These are phyloP conservation scores for Phanerotoma sp. DNA, from an alignment of 2,888 invertebrate genomes.

Conservation along the genomic window DNA sequence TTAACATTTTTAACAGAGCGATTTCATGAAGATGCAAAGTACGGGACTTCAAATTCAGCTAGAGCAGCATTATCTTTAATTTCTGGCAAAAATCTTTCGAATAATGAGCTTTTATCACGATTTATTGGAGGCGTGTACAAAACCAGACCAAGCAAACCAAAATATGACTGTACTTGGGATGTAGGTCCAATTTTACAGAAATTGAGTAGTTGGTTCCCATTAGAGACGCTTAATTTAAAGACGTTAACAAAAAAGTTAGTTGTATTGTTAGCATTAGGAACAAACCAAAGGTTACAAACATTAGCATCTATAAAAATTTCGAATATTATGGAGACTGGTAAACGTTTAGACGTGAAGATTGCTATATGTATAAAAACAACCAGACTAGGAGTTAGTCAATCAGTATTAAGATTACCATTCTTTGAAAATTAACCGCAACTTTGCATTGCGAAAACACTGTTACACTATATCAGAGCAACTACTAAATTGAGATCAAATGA, in stretches of 20 bases:
- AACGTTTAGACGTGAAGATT: constrained; percentile 24
- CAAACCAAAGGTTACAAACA: constrained; percentile 26
- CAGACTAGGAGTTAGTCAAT: constrained; percentile 15
- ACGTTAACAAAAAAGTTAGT: constrained; percentile 23
- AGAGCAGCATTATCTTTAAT: constrained; percentile 30
- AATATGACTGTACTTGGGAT: not conserved
- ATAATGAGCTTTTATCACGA: not conserved
- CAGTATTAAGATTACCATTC: constrained; percentile 14
- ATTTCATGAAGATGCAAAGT: constrained; percentile 21
- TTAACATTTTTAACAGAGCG: constrained; percentile 24
- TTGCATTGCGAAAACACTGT: constrained; percentile 14
- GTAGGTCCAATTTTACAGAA: constrained; percentile 1
- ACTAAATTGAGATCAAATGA: constrained; percentile 4
- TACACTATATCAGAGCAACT: constrained; percentile 14
- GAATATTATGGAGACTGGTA: constrained; percentile 9
- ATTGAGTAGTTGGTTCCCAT: constrained; percentile 14
- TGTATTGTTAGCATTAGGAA: constrained; percentile 21
- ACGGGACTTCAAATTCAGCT: constrained; percentile 27
- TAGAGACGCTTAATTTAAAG: constrained; percentile 19
- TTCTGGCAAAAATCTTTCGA: not conserved
- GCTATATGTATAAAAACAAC: constrained; percentile 26
- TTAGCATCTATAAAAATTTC: constrained; percentile 8
- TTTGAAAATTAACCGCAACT: constrained; percentile 4
- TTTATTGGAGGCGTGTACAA: not conserved
- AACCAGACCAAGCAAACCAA: not conserved